phyloP scores from a whole-genome alignment of 2,113 vertebrate species.

The Muntiacus reevesi region DNA sequence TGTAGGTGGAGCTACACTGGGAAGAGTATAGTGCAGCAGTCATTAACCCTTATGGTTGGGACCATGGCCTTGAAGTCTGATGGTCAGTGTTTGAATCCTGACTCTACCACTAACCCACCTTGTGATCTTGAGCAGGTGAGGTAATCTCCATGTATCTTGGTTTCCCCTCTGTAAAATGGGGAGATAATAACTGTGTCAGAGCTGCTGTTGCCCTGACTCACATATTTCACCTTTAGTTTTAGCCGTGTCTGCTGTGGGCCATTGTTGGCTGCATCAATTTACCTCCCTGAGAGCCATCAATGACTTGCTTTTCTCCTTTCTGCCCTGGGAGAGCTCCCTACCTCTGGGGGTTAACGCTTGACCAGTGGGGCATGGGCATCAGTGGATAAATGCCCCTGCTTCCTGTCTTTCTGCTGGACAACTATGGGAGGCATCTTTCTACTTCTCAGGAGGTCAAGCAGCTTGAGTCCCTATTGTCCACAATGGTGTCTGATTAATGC shows the following conservation, averaged over 20 bases:
- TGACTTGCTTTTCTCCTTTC: not conserved
- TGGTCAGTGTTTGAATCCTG: not conserved
- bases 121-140: not conserved
- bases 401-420: not conserved
- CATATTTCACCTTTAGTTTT: not conserved
- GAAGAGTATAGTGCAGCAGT: too few relatives aligned
- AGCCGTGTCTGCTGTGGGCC: not conserved
- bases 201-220: not conserved
- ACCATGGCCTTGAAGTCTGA: not conserved
- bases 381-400: not conserved
- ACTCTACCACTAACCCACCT: not conserved
- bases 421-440: not conserved
- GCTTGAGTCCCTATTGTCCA: not conserved
- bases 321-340: not conserved
- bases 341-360: not conserved
- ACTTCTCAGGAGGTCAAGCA: not conserved
- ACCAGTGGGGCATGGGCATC: not conserved
- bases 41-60: not conserved
- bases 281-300: not conserved
- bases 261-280: not conserved
- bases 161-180: not conserved
- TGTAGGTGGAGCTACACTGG: not conserved
- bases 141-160: not conserved
- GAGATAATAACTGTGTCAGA: not conserved
- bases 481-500: not conserved